These are phyloP conservation scores for Ophonus ardosiacus DNA, from an alignment of 2,888 invertebrate genomes.

Conservation along the genomic window DNA sequence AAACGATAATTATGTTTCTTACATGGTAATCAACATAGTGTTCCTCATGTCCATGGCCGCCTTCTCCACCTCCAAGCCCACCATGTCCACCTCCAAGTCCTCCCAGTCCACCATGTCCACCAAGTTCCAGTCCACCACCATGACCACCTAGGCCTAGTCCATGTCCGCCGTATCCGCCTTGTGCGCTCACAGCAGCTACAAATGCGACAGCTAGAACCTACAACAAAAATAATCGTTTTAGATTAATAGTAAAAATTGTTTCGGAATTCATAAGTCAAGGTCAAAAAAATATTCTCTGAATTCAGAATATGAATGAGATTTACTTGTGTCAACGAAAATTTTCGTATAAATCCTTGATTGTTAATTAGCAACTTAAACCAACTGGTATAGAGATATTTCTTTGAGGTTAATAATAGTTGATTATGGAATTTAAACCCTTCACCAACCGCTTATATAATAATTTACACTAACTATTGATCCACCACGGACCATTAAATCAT, in stretches of 20 bases:
- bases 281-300: too few relatives aligned
- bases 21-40: conserved; percentile 72
- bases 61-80: conserved; percentile 46
- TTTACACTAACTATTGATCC: background rate
- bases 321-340: too few relatives aligned
- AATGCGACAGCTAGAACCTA: conserved; percentile 72
- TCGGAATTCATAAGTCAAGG: too few relatives aligned
- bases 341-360: too few relatives aligned
- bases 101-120: conserved; percentile 65
- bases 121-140: conserved; percentile 60
- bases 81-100: conserved; percentile 64
- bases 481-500: background rate
- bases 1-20: conserved; percentile 65
- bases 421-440: too few relatives aligned
- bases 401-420: too few relatives aligned
- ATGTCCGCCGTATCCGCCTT: conserved; percentile 69
- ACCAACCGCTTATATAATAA: too few relatives aligned
- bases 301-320: too few relatives aligned
- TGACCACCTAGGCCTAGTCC: conserved; percentile 65
- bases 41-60: conserved; percentile 66
- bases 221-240: conserved; percentile 52
- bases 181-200: conserved; percentile 71
- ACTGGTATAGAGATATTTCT: too few relatives aligned
- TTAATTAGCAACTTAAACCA: too few relatives aligned
- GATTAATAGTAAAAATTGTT: background rate